phyloP scores from a whole-genome alignment of 2,113 vertebrate species.

The Actenoides lindsayi region DNA sequence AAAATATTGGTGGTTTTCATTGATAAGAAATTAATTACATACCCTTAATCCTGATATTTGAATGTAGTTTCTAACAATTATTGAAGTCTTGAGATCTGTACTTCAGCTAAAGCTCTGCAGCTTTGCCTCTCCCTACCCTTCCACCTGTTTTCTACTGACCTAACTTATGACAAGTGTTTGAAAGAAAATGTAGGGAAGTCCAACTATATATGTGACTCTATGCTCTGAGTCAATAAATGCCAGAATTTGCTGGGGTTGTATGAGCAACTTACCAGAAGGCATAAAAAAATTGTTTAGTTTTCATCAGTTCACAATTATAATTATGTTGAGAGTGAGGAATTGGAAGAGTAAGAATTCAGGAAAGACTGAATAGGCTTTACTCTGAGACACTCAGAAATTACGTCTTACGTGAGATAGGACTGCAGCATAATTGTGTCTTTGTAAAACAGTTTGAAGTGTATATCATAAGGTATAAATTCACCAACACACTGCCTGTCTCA shows the following conservation, averaged over 20 bases:
- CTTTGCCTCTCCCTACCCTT: rapidly evolving
- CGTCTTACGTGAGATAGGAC: background rate
- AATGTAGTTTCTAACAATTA: background rate
- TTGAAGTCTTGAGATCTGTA: background rate
- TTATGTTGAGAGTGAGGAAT: background rate
- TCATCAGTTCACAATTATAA: background rate
- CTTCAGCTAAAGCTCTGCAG: background rate
- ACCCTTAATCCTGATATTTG: background rate
- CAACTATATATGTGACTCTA: background rate
- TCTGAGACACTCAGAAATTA: background rate
- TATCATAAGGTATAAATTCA: background rate
- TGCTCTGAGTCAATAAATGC: background rate
- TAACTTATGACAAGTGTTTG: background rate
- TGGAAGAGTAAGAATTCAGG: background rate
- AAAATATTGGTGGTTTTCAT: background rate
- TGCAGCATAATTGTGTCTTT: background rate
- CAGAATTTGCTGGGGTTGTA: background rate
- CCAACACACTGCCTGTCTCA: background rate
- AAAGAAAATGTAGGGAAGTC: background rate
- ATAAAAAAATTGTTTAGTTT: background rate
- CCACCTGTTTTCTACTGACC: no score
- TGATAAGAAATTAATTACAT: background rate
- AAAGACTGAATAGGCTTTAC: background rate
- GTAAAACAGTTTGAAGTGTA: background rate
- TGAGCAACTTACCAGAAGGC: background rate